phyloP scores from a whole-genome alignment of 2,797 vertebrate genomes.

The Synanceia verrucosa region DNA sequence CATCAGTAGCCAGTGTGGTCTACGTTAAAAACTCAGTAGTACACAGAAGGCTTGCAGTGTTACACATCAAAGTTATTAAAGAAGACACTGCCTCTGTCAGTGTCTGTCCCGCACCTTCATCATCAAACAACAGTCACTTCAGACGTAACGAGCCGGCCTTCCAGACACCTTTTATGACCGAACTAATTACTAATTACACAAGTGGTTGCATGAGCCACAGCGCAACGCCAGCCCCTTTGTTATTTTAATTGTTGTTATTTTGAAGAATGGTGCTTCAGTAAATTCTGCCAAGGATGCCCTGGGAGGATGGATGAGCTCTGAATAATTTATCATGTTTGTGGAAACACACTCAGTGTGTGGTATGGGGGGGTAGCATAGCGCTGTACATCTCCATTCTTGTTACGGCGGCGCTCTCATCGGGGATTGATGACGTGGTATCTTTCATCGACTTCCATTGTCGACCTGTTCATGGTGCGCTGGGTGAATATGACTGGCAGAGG shows the following conservation, averaged over 20 bases:
- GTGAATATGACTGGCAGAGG: slow-evolving; percentile 89
- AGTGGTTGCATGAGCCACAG: slow-evolving; percentile 65
- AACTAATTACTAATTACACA: slow-evolving; percentile 84
- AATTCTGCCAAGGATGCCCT: slow-evolving; percentile 83
- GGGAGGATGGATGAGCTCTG: slow-evolving; percentile 87
- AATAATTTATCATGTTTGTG: slow-evolving; percentile 96
- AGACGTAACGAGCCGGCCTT: slow-evolving; percentile 59
- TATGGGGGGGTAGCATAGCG: slow-evolving; percentile 46
- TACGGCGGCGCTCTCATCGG: slow-evolving; percentile 43
- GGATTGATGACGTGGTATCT: slow-evolving; percentile 77
- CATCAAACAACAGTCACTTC: slow-evolving; percentile 47
- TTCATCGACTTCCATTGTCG: slow-evolving; percentile 60
- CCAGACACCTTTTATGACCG: slow-evolving; percentile 76
- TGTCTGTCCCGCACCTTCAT: slow-evolving; percentile 15
- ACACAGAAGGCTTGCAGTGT: slow-evolving; percentile 3
- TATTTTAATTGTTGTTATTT: slow-evolving; percentile 92
- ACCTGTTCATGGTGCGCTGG: slow-evolving; percentile 51
- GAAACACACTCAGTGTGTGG: slow-evolving; percentile 81
- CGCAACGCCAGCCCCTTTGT: slow-evolving; percentile 75
- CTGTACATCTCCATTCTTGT: slow-evolving; percentile 66
- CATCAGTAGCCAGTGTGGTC: slow-evolving; percentile 57
- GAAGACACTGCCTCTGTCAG: slow-evolving; percentile 28
- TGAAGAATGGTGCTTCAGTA: slow-evolving; percentile 87
- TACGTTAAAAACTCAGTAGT: slow-evolving; percentile 47
- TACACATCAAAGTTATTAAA: slow-evolving; percentile 5